Conservation (phyloP, 2,113 vertebrate species). For the Falcunculus frontatus region DNA sequence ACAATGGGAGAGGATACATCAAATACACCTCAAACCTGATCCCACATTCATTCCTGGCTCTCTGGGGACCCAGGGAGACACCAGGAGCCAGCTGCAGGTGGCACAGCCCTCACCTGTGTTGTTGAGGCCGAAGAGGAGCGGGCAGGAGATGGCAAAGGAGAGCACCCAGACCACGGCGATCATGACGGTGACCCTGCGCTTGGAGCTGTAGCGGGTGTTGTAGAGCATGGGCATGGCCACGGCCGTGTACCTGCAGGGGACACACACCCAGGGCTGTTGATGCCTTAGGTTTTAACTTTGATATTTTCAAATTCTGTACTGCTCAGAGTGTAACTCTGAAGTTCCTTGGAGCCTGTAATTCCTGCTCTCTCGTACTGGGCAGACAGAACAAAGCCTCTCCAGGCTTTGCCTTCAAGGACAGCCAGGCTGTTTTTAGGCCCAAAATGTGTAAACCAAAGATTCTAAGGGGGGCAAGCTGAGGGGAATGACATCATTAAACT, state of each 20-base stretch:
- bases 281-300: no score
- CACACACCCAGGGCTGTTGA: background rate
- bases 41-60: accelerated
- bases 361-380: no score
- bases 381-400: no score
- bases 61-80: background rate
- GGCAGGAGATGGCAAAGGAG: constrained; percentile 97
- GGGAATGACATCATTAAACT: no score
- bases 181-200: constrained; percentile 93
- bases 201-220: constrained; percentile 97
- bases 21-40: background rate
- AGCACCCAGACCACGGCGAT: constrained; percentile 96
- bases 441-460: no score
- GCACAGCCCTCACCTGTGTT: constrained; percentile 81
- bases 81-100: background rate
- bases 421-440: no score
- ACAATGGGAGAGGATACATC: accelerated
- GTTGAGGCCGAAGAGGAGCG: constrained; percentile 93
- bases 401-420: no score
- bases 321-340: no score
- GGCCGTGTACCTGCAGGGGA: constrained; percentile 86
- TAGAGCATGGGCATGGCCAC: constrained; percentile 99
- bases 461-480: no score
- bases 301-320: no score
- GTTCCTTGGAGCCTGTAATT: no score